These are phyloP conservation scores for Coenobita brevimanus DNA, from an alignment of 1,140 invertebrate species.

Conservation along the genomic window DNA sequence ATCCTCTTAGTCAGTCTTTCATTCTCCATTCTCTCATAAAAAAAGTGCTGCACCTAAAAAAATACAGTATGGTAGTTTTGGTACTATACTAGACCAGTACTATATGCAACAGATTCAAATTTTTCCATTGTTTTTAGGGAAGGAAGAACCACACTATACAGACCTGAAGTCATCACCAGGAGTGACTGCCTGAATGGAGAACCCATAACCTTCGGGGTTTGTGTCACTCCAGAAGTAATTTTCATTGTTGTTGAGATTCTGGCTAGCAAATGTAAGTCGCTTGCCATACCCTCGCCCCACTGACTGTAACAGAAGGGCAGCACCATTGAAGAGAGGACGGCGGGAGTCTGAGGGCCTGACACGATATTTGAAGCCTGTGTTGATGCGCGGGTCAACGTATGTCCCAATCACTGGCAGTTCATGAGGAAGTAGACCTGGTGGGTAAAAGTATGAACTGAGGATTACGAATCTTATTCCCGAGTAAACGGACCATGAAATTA, in stretches of 20 bases:
- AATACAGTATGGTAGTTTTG: too few species aligned
- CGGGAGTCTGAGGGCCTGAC: conserved; percentile 80
- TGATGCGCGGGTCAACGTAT: conserved; percentile 82
- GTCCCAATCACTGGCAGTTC: conserved; percentile 85
- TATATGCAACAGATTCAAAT: too few species aligned
- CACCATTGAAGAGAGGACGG: conserved; percentile 72
- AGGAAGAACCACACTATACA: neutral
- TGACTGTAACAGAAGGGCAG: conserved; percentile 78
- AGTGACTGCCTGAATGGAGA: conserved; percentile 63
- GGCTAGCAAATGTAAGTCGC: conserved; percentile 54
- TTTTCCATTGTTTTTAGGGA: neutral
- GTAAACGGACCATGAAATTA: too few species aligned
- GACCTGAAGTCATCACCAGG: conserved; percentile 63
- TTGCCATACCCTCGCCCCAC: conserved; percentile 86
- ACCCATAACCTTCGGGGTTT: conserved; percentile 70
- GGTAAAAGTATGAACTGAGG: too few species aligned
- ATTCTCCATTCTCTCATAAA: too few species aligned
- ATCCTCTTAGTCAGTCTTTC: too few species aligned
- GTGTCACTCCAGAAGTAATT: conserved; percentile 74
- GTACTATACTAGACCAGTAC: too few species aligned
- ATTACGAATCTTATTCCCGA: too few species aligned
- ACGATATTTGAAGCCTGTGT: conserved; percentile 83
- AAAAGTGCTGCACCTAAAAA: too few species aligned
- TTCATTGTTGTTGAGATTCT: conserved; percentile 68
- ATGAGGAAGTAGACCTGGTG: conserved; percentile 78